A percentile compares a stretch with the other conserved stretches of the same genome.
These are phyloP conservation scores for Smutsia temminckii DNA, from an alignment of 2,797 vertebrate genomes.

Conservation along the genomic window DNA sequence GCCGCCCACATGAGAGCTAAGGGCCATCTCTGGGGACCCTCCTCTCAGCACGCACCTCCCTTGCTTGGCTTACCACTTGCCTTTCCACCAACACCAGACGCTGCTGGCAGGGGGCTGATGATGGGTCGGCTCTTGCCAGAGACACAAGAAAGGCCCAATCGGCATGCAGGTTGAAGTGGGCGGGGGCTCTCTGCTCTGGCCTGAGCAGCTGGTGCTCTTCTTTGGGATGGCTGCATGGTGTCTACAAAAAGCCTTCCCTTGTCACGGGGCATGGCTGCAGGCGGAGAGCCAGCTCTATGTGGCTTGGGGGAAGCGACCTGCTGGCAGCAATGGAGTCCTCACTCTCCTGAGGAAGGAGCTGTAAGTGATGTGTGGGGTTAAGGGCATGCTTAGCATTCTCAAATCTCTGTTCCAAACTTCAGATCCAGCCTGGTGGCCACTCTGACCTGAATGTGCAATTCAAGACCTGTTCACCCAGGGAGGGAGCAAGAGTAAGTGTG, in stretches of 20 bases:
- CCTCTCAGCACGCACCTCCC: not conserved
- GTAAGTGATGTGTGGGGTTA: accelerated
- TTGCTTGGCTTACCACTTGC: not conserved
- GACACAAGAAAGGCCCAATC: not conserved
- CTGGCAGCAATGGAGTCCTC: not conserved
- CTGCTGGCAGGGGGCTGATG: not conserved
- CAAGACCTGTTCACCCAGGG: no score
- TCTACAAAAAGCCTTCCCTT: not conserved
- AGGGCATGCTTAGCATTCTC: not conserved
- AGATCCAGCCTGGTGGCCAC: no score
- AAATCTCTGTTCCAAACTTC: no score
- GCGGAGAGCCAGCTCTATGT: not conserved
- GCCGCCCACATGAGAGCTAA: not conserved
- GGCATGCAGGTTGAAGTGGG: not conserved
- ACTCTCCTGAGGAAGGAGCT: not conserved
- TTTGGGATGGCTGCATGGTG: not conserved
- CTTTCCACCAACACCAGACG: accelerated
- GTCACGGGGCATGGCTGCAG: not conserved
- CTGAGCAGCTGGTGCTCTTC: not conserved
- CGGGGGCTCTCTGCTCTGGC: not conserved
- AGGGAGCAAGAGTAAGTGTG: no score
- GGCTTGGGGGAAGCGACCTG: not conserved
- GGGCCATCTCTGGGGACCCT: not conserved
- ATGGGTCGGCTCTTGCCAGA: not conserved
- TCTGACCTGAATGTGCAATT: no score